These are phyloP conservation scores for Tangara arthus DNA, from an alignment of 2,797 vertebrate species.

Conservation along the genomic window DNA sequence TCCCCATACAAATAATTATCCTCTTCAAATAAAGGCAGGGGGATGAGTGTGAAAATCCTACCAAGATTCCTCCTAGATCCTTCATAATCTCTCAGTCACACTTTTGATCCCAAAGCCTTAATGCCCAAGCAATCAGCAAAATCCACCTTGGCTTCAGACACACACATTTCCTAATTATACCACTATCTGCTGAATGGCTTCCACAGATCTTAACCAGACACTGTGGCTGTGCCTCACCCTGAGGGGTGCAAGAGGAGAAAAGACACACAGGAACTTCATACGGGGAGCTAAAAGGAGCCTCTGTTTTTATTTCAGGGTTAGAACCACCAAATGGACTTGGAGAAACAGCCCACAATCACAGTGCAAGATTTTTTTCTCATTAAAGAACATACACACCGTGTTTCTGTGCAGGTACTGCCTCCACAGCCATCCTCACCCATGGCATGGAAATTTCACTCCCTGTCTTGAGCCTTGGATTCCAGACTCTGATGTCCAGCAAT, in stretches of 20 bases:
- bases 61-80: not conserved
- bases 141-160: not conserved
- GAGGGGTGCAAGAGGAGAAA: not conserved
- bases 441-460: not conserved
- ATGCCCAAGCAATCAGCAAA: not conserved
- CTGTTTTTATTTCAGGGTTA: not conserved
- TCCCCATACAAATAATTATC: not conserved
- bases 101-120: not conserved
- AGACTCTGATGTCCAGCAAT: not conserved
- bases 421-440: not conserved
- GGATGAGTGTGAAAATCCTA: not conserved
- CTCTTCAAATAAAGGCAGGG: not conserved
- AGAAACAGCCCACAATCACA: not conserved
- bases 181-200: not conserved
- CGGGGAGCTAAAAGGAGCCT: not conserved
- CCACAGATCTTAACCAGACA: not conserved
- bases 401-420: not conserved
- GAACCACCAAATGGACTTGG: not conserved
- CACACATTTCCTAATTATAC: not conserved
- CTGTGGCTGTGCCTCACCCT: not conserved
- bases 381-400: rapidly evolving
- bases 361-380: rapidly evolving
- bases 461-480: not conserved
- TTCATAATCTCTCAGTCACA: not conserved
- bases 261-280: not conserved